Evolutionary conservation across 2,113 vertebrate species (phyloP).

Genomic region (Megaleporinus macrocephalus): DNA sequence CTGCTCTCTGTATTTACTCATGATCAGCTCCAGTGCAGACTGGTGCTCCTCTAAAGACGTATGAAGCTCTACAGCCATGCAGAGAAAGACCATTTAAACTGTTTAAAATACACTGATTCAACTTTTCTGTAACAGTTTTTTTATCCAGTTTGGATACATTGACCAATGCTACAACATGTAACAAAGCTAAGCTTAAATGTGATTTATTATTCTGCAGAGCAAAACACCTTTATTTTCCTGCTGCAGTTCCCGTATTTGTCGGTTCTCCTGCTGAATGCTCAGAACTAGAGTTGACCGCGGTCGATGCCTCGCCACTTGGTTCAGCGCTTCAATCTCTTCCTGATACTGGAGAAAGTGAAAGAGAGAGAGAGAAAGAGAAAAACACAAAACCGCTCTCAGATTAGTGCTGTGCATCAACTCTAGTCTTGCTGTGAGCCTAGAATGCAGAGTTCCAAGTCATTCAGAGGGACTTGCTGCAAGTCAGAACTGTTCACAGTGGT

Average conservation of each 20-base stretch:
- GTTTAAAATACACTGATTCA: background rate
- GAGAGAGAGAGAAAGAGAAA: background rate
- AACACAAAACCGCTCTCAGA: background rate
- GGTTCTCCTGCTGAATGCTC: constrained; percentile 98
- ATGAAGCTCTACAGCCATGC: constrained; percentile 82
- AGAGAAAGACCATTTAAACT: background rate
- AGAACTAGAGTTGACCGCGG: constrained; percentile 94
- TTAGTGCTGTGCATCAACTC: background rate
- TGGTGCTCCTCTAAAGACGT: constrained; percentile 96
- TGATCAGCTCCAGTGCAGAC: constrained; percentile 96
- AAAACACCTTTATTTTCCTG: constrained; percentile 94
- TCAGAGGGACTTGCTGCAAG: too few relatives aligned
- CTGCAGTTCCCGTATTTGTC: constrained; percentile 93
- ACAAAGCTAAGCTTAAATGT: background rate
- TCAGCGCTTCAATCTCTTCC: constrained; percentile 93
- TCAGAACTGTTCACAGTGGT: too few relatives aligned
- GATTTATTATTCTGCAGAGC: background rate
- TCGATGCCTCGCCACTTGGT: constrained; percentile 94
- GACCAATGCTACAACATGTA: background rate
- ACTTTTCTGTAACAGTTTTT: too few relatives aligned
- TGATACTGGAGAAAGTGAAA: constrained; percentile 82
- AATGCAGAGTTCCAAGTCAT: background rate
- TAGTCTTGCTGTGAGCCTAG: too few relatives aligned
- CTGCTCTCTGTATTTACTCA: constrained; percentile 98
- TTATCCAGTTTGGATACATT: too few relatives aligned